These are phyloP conservation scores for Haliclona indistincta DNA, from an alignment of 37 sponge, comb jelly and placozoan genomes.

Conservation along the genomic window DNA sequence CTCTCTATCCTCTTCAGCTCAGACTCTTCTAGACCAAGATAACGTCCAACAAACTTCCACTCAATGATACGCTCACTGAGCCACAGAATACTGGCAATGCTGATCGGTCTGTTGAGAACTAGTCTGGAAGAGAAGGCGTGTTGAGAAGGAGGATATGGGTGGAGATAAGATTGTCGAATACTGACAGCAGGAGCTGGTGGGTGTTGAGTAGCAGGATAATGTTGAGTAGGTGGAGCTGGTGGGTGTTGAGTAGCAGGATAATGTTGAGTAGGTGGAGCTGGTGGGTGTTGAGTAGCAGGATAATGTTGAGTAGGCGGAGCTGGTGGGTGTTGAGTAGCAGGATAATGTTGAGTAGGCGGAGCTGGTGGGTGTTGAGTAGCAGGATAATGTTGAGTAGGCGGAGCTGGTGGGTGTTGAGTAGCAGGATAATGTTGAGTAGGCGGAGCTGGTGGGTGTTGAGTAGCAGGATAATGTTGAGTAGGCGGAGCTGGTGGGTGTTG, in stretches of 20 bases:
- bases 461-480: too few species aligned
- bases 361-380: too few species aligned
- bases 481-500: too few species aligned
- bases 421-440: too few species aligned
- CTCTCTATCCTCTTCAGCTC: constrained; percentile 21
- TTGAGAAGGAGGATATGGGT: background rate
- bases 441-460: too few species aligned
- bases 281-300: too few species aligned
- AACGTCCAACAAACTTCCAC: constrained; percentile 64
- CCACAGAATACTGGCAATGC: constrained; percentile 26
- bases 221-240: background rate
- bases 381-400: too few species aligned
- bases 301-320: too few species aligned
- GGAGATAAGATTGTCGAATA: background rate
- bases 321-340: too few species aligned
- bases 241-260: background rate
- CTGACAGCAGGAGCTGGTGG: background rate
- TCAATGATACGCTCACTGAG: constrained; percentile 16
- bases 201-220: background rate
- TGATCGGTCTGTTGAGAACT: background rate
- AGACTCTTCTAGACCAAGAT: constrained; percentile 16
- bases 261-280: background rate
- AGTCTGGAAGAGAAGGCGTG: constrained; percentile 14
- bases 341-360: too few species aligned
- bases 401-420: too few species aligned